These are phyloP conservation scores for Rhabdornis inornatus DNA, from an alignment of 2,113 vertebrate species.

Conservation along the genomic window DNA sequence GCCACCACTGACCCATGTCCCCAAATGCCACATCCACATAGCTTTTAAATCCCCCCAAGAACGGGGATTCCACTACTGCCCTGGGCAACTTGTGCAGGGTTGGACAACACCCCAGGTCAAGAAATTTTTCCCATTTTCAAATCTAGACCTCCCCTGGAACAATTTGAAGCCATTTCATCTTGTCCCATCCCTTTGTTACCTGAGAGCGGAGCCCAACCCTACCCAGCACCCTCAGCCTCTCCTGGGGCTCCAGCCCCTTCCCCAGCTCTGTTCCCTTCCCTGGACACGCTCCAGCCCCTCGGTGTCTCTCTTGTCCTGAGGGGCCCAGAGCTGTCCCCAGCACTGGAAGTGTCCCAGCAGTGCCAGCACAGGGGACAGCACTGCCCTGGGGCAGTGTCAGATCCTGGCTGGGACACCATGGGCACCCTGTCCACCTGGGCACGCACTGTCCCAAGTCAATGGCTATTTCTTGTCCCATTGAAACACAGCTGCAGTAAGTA, in stretches of 20 bases:
- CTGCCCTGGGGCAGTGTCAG: neutral
- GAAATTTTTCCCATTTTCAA: neutral
- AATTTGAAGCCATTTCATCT: neutral
- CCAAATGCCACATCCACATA: rapidly evolving
- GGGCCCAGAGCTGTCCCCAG: neutral
- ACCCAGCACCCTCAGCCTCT: neutral
- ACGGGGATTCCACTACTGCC: neutral
- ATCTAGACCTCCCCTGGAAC: neutral
- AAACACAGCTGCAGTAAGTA: neutral
- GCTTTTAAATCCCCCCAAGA: neutral
- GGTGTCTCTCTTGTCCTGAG: neutral
- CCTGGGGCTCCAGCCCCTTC: neutral
- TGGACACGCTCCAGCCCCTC: neutral
- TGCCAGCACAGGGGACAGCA: neutral
- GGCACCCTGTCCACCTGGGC: too few species aligned
- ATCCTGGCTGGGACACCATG: rapidly evolving
- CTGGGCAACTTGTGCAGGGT: neutral
- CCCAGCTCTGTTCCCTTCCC: neutral
- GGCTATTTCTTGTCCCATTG: neutral
- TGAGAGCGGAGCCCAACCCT: neutral
- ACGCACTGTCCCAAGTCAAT: rapidly evolving
- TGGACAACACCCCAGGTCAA: neutral
- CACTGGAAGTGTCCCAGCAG: neutral
- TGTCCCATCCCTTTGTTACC: neutral
- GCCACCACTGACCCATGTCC: neutral